Evolutionary conservation across 2,888 invertebrate species (phyloP), one percentile per base, ranked within the genome.

Genomic region (Ormyrus thymus): DNA sequence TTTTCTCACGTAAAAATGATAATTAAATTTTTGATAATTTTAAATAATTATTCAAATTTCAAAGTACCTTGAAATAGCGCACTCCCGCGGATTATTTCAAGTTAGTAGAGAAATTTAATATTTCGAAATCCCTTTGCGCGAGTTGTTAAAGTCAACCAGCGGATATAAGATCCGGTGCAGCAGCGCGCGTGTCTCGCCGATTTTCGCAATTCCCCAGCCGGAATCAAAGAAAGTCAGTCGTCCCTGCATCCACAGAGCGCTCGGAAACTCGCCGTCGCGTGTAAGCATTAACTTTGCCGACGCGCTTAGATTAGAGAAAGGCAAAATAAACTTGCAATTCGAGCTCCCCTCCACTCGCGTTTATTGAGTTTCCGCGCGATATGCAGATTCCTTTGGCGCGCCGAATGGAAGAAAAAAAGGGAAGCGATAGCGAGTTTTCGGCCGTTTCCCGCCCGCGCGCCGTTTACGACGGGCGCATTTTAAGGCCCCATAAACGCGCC

Each of bases 351-450:
- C 53, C 55, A n/a, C 29, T 56, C 53, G 56, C 64, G 65, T 79
- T 79, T 75, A 75, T 79, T 79, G 75, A 79, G 75, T 79, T 75
- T 79, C 48, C 78, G 59, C 29, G 74, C 53, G 79, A 75, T 75
- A 79, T 75, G 74, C 79, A 74, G 74, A 69, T 70, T 64, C 58
- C 55, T 43, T 43, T 5, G 29, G 50, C 43, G 5, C 11, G 59
- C 13, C 55, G 13, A 10, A 46, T n/a, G 46, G 29, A 66, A 45
- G 73, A 56, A 45, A 46, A 55, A 55, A 43, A 45, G 11, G 64
- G 7, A 55, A 53, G 48, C 11, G 53, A 15, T 61, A 61, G 48
- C n/a, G 58, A 58, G 62, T 68, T 62, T 29, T 68, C 15, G 76
- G 48, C 65, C 58, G 15, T 55, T 72, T 72, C 65, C 56, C 56